Evolutionary conservation across 2,888 invertebrate species (phyloP), one percentile per base, ranked within the genome.

Genomic region (Chalcosyrphus nemorum): DNA sequence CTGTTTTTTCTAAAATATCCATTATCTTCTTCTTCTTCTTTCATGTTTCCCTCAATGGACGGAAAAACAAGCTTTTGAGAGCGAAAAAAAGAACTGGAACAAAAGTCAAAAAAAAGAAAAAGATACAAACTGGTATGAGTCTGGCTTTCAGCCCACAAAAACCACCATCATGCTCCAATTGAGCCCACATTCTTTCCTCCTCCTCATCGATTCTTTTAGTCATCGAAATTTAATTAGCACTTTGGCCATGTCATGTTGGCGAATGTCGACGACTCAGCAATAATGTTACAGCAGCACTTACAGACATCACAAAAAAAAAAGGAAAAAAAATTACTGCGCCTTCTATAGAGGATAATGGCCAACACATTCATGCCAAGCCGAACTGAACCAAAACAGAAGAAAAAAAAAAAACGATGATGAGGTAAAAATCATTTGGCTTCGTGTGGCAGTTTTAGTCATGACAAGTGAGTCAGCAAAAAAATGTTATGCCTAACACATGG

Each of bases 161-260:
- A 13, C 32, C 59, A 9, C 5, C 38, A 59, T 38, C 41, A 13
- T 71, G 47, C 11, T 35, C 29, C 52, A 63, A 54, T 35, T 47
- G 45, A 56, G 13, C 74, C 56, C 63, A 63, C 52, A 63, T 63
- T 63, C 15, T 9, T 29, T 52, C 50, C 56, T 38, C 15, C 43
- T 29, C 27, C n/a, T n/a, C 47, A 50, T 65, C 54, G 47, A 57
- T 52, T 76, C 57, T 59, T 68, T 68, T 59, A 76, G 76, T 76
- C 76, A 76, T 76, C 66, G 59, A 59, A 68, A 68, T 68, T 68
- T 76, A 68, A 76, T 76, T 59, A 68, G 54, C 66, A 32, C 59
- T 68, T 50, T 68, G 66, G 52, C 50, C 50, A 59, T 57, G 59
- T 50, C 59, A 57, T 65, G 57, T 56, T 45, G 47, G 54, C 52